Conservation (phyloP, 1,140 invertebrate species). For the Augochlora pura region DNA sequence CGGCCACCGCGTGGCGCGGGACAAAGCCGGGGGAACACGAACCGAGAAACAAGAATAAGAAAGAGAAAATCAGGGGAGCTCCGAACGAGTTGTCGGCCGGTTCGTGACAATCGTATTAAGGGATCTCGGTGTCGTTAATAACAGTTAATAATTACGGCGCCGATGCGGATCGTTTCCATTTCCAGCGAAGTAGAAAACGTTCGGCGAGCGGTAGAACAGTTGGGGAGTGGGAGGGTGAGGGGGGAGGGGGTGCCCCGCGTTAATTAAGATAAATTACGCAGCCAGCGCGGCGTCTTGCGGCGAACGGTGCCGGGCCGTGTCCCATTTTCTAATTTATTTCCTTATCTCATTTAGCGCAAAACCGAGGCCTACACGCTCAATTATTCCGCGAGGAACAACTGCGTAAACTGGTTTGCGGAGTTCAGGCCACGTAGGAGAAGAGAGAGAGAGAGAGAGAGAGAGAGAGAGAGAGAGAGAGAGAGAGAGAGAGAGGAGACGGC, state of each 20-base stretch:
- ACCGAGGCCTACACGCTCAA: slow-evolving; percentile 47
- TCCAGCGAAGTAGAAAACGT: neutral
- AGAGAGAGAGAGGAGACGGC: slow-evolving; percentile 7
- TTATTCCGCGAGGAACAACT: slow-evolving; percentile 45
- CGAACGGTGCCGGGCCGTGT: slow-evolving; percentile 10
- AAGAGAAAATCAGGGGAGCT: too few species aligned
- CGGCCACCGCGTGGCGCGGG: too few species aligned
- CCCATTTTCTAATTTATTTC: slow-evolving; percentile 42
- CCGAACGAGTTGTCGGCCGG: too few species aligned
- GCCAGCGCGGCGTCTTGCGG: neutral
- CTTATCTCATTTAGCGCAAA: slow-evolving; percentile 42
- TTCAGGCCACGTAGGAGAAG: slow-evolving; percentile 40
- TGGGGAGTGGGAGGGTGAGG: too few species aligned
- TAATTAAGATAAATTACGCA: neutral
- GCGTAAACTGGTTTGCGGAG: slow-evolving; percentile 46
- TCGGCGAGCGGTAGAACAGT: too few species aligned
- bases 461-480: too few species aligned
- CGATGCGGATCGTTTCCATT: neutral
- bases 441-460: too few species aligned
- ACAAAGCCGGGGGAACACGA: too few species aligned
- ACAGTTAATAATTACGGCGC: neutral
- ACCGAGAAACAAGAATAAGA: too few species aligned
- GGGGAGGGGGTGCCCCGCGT: neutral
- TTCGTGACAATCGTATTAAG: too few species aligned
- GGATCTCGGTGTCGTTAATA: too few species aligned